Percentiles rank a stretch among this genome's conserved stretches.
phyloP scores from a whole-genome alignment of 2,113 vertebrate species.

The Bothrops jararaca region DNA sequence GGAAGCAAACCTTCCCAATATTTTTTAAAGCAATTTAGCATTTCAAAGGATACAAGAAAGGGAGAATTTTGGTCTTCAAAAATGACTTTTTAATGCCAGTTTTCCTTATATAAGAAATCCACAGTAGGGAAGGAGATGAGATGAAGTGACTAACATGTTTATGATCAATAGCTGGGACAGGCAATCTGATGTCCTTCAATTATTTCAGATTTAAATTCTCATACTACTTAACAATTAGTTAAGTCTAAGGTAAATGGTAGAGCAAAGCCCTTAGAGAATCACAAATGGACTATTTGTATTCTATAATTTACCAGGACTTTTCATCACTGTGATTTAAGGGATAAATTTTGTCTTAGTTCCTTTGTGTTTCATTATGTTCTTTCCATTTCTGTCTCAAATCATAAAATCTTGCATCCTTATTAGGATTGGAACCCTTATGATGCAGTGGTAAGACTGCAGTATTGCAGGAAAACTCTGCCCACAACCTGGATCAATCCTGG shows the following conservation, averaged over 20 bases:
- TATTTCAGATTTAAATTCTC: background rate
- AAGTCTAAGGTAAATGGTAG: background rate
- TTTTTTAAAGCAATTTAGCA: background rate
- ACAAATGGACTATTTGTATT: background rate
- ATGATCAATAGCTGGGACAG: background rate
- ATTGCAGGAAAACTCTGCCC: background rate
- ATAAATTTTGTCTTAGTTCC: background rate
- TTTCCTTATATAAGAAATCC: background rate
- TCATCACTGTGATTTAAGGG: background rate
- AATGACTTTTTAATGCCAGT: background rate
- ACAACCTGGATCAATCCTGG: background rate
- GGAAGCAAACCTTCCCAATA: background rate
- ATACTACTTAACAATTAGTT: background rate
- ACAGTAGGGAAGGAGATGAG: background rate
- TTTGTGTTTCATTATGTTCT: background rate
- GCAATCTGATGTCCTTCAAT: background rate
- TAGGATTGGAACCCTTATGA: background rate
- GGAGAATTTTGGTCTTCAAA: background rate
- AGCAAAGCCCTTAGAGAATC: background rate
- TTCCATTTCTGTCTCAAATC: background rate
- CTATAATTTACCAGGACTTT: background rate
- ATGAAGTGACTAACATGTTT: background rate
- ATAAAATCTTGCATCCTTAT: background rate
- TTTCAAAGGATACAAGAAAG: background rate
- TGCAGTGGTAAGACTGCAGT: background rate